A percentile compares a stretch with the other conserved stretches of the same genome.
Evolutionary conservation across 2,113 vertebrate species (phyloP).

Genomic region (Podocnemis expansa): DNA sequence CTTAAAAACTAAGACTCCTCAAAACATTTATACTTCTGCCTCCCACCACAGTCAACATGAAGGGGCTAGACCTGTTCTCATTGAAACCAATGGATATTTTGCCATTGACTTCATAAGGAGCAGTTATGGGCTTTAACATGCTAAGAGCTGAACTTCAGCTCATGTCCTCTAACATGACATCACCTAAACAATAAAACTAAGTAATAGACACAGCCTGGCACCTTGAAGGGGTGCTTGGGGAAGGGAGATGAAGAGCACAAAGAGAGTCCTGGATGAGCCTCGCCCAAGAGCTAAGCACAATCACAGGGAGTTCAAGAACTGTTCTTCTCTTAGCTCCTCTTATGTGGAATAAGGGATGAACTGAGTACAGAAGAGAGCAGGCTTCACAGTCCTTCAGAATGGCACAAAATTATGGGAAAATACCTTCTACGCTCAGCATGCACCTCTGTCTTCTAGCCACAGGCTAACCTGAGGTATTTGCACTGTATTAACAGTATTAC

Average conservation of each 20-base stretch:
- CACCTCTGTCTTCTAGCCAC: not conserved
- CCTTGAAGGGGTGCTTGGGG: not conserved
- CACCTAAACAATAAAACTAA: not conserved
- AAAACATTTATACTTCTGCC: not conserved
- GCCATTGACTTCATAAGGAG: not conserved
- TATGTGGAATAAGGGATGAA: not conserved
- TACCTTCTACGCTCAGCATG: not conserved
- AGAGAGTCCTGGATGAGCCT: not conserved
- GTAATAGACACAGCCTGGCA: not conserved
- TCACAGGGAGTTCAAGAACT: not conserved
- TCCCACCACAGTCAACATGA: not conserved
- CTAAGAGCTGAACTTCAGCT: not conserved
- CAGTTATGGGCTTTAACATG: accelerated
- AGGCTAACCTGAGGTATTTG: not conserved
- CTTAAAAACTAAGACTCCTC: not conserved
- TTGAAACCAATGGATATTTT: not conserved
- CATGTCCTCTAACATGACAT: not conserved
- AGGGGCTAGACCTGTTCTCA: not conserved
- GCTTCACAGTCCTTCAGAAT: not conserved
- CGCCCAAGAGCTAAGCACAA: not conserved
- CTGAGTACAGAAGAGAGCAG: not conserved
- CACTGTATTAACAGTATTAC: not conserved
- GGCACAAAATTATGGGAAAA: not conserved
- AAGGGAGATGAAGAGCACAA: not conserved
- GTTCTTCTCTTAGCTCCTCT: not conserved